These are phyloP conservation scores for Pteria penguin DNA, from an alignment of 2,888 invertebrate species.

Conservation along the genomic window DNA sequence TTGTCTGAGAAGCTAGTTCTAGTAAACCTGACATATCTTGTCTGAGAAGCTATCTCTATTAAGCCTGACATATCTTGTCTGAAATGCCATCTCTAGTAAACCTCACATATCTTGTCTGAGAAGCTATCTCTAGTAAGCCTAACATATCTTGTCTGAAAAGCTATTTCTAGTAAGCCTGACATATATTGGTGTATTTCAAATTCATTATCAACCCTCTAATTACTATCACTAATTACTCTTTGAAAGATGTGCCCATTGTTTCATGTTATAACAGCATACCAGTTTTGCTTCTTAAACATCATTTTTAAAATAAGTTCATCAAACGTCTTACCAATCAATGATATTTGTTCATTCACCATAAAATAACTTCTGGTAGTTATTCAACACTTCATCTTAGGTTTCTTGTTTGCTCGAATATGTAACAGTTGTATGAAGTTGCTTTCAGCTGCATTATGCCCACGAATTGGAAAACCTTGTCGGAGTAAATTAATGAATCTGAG, in stretches of 20 bases:
- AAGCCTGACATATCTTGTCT: too few species aligned
- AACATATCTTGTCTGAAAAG: too few species aligned
- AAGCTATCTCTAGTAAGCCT: too few species aligned
- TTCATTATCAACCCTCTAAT: neutral
- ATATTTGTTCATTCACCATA: constrained; percentile 1
- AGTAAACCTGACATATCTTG: too few species aligned
- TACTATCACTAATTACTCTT: neutral
- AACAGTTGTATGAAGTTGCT: neutral
- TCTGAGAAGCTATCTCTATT: too few species aligned
- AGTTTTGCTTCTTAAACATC: neutral
- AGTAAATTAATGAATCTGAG: neutral
- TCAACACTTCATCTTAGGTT: neutral
- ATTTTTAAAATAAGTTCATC: neutral
- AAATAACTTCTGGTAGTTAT: neutral
- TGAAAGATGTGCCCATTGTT: neutral
- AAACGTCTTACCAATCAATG: neutral
- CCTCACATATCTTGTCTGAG: too few species aligned
- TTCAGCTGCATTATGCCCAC: neutral
- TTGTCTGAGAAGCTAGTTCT: too few species aligned
- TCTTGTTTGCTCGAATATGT: neutral
- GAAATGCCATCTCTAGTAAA: too few species aligned
- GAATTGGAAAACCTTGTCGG: neutral
- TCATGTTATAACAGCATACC: neutral
- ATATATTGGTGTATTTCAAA: neutral
- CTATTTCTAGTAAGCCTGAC: neutral